These are phyloP conservation scores for Speoplatyrhinus poulsoni DNA, from an alignment of 2,113 vertebrate genomes.

Conservation along the genomic window DNA sequence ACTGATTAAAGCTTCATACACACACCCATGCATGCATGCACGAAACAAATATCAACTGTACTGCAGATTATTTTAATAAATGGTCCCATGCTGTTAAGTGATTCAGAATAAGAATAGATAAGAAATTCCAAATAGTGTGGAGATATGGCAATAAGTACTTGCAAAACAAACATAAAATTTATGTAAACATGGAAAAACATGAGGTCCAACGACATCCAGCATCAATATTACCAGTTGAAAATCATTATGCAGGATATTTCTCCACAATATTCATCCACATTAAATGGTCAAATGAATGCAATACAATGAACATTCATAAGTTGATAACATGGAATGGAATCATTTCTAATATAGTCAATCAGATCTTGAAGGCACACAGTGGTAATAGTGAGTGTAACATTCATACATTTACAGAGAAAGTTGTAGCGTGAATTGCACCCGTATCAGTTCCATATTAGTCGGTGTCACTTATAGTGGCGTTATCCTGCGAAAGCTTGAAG, in stretches of 20 bases:
- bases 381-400: conserved; percentile 2
- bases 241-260: conserved; percentile 17
- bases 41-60: background rate
- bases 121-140: background rate
- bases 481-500: background rate
- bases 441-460: conserved; percentile 7
- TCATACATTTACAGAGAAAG: background rate
- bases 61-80: no score
- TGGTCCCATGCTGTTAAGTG: no score
- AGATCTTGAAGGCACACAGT: conserved; percentile 55
- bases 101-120: background rate
- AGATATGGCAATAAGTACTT: background rate
- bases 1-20: no score
- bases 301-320: background rate
- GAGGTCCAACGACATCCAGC: conserved; percentile 28
- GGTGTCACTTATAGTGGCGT: conserved; percentile 7
- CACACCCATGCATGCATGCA: no score
- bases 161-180: conserved; percentile 2
- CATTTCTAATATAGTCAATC: background rate
- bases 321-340: background rate
- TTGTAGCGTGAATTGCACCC: background rate
- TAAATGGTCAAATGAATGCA: background rate
- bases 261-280: background rate
- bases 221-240: conserved; percentile 24
- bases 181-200: conserved; percentile 25